Conservation (phyloP, 2,797 vertebrate genomes). For the Bovichtus diacanthus region DNA sequence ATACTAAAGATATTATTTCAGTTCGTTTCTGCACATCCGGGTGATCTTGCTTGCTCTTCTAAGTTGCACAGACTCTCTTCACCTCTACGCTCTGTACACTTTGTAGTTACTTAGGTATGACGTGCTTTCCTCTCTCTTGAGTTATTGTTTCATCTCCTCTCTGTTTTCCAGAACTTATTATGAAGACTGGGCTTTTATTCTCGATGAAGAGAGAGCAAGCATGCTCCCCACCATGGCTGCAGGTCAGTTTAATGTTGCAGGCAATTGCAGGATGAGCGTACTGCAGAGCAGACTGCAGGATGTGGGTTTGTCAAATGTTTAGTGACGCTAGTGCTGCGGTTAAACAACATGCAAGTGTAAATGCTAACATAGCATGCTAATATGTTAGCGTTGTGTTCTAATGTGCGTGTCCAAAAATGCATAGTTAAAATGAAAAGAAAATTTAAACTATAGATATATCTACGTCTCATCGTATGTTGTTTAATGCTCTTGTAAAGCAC, state of each 20-base stretch:
- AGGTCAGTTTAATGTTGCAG: slow-evolving; percentile 78
- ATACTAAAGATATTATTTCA: not conserved
- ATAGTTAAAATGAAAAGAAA: no score
- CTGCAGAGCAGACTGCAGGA: not conserved
- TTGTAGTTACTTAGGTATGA: not conserved
- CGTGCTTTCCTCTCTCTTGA: not conserved
- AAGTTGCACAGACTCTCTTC: not conserved
- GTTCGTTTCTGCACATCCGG: not conserved
- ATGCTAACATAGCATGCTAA: not conserved
- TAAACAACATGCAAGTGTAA: no score
- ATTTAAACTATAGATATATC: no score
- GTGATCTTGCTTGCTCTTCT: not conserved
- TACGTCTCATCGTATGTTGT: no score
- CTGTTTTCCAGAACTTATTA: slow-evolving; percentile 90
- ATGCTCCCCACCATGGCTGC: slow-evolving; percentile 99
- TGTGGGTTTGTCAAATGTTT: not conserved
- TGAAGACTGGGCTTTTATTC: slow-evolving; percentile 97
- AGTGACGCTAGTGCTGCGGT: not conserved
- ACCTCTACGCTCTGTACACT: not conserved
- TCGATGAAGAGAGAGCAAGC: slow-evolving; percentile 96
- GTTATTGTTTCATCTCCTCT: not conserved
- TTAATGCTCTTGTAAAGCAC: no score
- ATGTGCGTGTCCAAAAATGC: no score
- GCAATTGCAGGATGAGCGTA: not conserved
- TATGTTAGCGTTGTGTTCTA: not conserved